Evolutionary conservation across 2,797 vertebrate species (phyloP), one percentile per base, ranked within the genome.

Genomic region (Gymnodraco acuticeps): DNA sequence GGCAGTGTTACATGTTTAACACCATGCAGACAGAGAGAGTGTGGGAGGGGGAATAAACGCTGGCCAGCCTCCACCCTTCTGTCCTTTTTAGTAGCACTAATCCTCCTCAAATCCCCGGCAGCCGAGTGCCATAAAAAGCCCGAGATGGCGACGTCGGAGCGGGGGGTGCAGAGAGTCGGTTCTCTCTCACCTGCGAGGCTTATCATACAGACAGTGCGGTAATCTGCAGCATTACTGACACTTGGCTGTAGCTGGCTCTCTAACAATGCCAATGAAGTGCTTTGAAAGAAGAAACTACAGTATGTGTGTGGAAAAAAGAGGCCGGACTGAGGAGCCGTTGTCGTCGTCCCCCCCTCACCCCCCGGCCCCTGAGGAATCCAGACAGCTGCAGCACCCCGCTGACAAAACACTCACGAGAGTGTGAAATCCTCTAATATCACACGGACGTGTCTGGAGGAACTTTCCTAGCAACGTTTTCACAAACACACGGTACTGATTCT

Each of bases 41-140:
- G 58, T 19, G 56, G 59, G 64, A 45, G 67, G 61, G 33, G 46
- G 64, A 56, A 50, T 41, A 64, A 68, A 78, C 75, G 43, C 70
- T 64, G 75, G 47, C 45, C 62, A 8, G 76, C 38, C 64, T 81
- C 65, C 54, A 52, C 81, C 83, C 73, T 58, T 77, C 83, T 68
- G 78, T 88, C 80, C 83, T 87, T 90, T n/a, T 90, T 75, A 91
- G 83, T 71, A 85, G 73, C 84, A 83, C 86, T 94, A 93, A 94
- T 94, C 93, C 90, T 77, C 81, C 73, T 73, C 82, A 87, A 77
- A 89, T 92, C 91, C 91, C 79, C 80, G 73, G 77, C 73, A 84
- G 73, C 52, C 53, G 2, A 79, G 56, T 74, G 80, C 83, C 83
- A 66, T 83, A 82, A 93, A 90, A 89, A 88, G 84, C 84, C 75